A percentile compares a stretch with the other conserved stretches of the same genome.
Conservation (phyloP, 2,113 vertebrate species). For the Himantopus leucocephalus region DNA sequence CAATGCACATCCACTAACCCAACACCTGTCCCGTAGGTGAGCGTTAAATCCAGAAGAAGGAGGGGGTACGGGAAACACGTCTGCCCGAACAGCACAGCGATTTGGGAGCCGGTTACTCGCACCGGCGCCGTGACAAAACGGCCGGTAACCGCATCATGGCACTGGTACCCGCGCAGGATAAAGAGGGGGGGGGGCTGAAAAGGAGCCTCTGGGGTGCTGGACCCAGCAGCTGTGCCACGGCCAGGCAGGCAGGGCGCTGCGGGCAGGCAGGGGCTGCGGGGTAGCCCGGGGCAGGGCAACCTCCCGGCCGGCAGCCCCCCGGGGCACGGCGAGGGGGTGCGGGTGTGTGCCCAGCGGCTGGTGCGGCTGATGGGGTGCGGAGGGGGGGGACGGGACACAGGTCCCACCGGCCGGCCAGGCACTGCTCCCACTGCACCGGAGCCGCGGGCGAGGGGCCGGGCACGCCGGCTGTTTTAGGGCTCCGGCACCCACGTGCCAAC, state of each 20-base stretch:
- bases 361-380: not conserved
- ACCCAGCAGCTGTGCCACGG: rapidly evolving
- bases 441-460: rapidly evolving
- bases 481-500: not conserved
- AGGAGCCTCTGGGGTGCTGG: not conserved
- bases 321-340: too few species aligned
- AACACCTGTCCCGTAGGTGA: rapidly evolving
- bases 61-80: rapidly evolving
- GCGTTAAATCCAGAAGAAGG: not conserved
- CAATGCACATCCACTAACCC: not conserved
- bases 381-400: too few species aligned
- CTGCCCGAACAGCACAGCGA: not conserved
- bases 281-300: not conserved
- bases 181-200: not conserved
- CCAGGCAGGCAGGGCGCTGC: not conserved
- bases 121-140: not conserved
- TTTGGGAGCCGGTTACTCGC: rapidly evolving
- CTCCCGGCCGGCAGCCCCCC: too few species aligned
- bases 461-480: not conserved
- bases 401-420: not conserved
- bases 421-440: not conserved
- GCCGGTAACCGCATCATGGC: not conserved
- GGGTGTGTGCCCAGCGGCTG: too few species aligned
- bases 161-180: rapidly evolving
- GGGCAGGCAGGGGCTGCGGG: too few species aligned